phyloP scores from a whole-genome alignment of 35 echinoderm and acorn worm species.

The Nesometra sesokonis region DNA sequence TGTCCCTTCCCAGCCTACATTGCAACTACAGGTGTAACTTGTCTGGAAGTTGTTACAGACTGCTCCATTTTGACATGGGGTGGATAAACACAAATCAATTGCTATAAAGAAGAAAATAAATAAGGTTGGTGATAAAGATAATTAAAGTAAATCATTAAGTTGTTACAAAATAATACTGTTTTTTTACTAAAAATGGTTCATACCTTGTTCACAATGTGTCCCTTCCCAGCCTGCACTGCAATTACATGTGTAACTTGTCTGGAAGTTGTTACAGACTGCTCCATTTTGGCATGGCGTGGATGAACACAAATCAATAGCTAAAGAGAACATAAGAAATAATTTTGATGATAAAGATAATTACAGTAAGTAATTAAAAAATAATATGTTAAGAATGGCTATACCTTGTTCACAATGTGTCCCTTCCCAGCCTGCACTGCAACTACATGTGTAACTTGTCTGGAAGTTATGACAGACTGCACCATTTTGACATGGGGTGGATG shows the following conservation, averaged over 20 bases:
- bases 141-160: no score
- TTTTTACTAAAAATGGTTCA: no score
- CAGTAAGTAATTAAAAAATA: neutral
- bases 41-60: no score
- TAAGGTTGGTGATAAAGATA: no score
- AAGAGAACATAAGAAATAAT: no score
- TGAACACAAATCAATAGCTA: neutral
- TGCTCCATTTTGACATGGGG: no score
- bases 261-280: constrained; percentile 1
- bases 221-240: neutral
- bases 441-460: constrained; percentile 28
- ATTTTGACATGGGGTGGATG: constrained; percentile 28
- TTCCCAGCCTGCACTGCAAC: constrained; percentile 21
- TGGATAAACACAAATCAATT: no score
- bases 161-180: no score
- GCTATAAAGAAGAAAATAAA: no score
- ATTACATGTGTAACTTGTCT: neutral
- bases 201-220: neutral
- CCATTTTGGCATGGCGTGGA: neutral
- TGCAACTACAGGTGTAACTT: no score
- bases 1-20: no score
- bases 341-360: no score
- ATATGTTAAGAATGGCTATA: neutral
- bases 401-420: constrained; percentile 40
- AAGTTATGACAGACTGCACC: constrained; percentile 41